Percentiles rank a stretch among this genome's conserved stretches.
Conservation (phyloP, 2,888 invertebrate species). For the Prosopocoilus inquinatus region DNA sequence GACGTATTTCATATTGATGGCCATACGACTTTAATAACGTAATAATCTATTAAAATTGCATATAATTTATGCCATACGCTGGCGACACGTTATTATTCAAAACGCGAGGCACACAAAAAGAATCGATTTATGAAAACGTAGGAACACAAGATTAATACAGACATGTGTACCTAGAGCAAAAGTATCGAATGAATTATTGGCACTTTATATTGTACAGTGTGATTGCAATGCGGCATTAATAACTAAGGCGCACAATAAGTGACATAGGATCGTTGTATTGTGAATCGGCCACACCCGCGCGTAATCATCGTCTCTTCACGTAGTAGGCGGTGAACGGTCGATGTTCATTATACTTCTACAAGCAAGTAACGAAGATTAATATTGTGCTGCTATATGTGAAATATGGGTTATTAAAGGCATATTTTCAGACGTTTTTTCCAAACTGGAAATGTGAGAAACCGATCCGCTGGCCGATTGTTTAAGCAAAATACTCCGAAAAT, state of each 20-base stretch:
- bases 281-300: slow-evolving; percentile 29
- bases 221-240: slow-evolving; percentile 16
- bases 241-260: slow-evolving; percentile 18
- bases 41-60: slow-evolving; percentile 1
- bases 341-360: slow-evolving; percentile 40
- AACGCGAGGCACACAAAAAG: neutral
- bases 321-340: slow-evolving; percentile 34
- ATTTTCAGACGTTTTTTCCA: slow-evolving; percentile 7
- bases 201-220: slow-evolving; percentile 13
- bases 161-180: slow-evolving; percentile 11
- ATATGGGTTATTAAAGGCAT: slow-evolving; percentile 26
- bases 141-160: slow-evolving; percentile 7
- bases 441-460: neutral
- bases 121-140: slow-evolving; percentile 3
- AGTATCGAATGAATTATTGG: slow-evolving; percentile 10
- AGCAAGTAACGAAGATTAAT: slow-evolving; percentile 43
- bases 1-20: neutral
- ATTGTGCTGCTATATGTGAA: slow-evolving; percentile 29
- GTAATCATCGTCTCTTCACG: slow-evolving; percentile 31
- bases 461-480: neutral
- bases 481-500: no score
- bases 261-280: slow-evolving; percentile 25
- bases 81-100: slow-evolving; percentile 1
- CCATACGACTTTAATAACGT: neutral
- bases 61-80: neutral